A percentile compares a stretch with the other conserved stretches of the same genome.
Evolutionary conservation across 1,140 invertebrate species (phyloP).

Genomic region (Drosophila malerkotliana): DNA sequence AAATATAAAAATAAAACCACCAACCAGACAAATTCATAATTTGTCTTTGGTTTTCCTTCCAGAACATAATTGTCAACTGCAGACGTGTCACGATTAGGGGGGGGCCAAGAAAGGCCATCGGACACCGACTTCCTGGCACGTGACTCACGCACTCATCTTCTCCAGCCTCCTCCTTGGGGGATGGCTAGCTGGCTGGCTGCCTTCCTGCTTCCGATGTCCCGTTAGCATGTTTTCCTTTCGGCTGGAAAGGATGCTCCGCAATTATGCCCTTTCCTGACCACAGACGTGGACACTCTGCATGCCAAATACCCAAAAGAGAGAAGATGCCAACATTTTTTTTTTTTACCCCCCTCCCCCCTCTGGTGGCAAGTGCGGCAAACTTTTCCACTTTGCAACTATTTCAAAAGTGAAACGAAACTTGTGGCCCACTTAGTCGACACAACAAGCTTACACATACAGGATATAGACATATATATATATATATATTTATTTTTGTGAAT

Average conservation of each 20-base stretch:
- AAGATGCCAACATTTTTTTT: not conserved
- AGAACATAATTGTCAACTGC: not conserved
- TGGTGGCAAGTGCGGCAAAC: constrained; percentile 55
- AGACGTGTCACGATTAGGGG: constrained; percentile 12
- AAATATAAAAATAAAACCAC: too few relatives aligned
- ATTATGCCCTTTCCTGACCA: constrained; percentile 57
- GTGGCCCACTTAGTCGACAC: constrained; percentile 23
- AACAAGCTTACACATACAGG: constrained; percentile 8
- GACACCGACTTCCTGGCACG: constrained; percentile 5
- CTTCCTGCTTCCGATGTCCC: not conserved
- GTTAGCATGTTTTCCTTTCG: constrained; percentile 2
- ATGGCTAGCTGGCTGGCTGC: too few relatives aligned
- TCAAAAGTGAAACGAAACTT: constrained; percentile 81
- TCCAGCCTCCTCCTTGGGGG: not conserved
- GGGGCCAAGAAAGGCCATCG: not conserved
- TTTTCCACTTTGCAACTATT: constrained; percentile 83
- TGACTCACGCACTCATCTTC: constrained; percentile 19
- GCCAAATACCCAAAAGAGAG: constrained; percentile 49
- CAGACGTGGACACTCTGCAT: constrained; percentile 72
- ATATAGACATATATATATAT: constrained; percentile 12
- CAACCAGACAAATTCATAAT: not conserved
- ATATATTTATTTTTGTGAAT: constrained; percentile 50
- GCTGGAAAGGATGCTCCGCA: constrained; percentile 30
- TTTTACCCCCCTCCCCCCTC: too few relatives aligned
- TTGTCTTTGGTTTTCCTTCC: not conserved